These are phyloP conservation scores for Hyles lineata DNA, from an alignment of 2,888 invertebrate genomes.

Conservation along the genomic window DNA sequence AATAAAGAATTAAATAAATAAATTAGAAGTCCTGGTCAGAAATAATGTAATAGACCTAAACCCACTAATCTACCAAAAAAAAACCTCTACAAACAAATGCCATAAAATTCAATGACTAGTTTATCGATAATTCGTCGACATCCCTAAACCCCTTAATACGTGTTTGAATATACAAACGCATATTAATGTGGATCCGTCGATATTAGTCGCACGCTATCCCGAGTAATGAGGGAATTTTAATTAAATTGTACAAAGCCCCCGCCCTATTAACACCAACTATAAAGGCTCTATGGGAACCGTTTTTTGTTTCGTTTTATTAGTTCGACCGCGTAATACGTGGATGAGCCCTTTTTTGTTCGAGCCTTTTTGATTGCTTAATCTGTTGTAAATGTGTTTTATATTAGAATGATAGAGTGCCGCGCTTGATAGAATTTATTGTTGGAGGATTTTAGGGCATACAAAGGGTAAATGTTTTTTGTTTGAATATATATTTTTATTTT, in stretches of 20 bases:
- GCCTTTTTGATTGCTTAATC: conserved; percentile 23
- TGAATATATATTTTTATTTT: no score
- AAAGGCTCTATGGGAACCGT: conserved; percentile 20
- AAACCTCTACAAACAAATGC: background rate
- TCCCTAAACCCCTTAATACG: background rate
- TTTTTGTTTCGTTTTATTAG: conserved; percentile 25
- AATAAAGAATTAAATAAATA: no score
- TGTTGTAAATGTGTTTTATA: conserved; percentile 15
- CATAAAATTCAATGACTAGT: background rate
- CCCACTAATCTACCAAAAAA: background rate
- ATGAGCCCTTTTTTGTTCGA: conserved; percentile 21
- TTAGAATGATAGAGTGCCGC: background rate
- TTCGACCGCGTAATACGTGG: conserved; percentile 18
- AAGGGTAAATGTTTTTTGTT: background rate
- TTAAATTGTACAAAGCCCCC: conserved; percentile 28
- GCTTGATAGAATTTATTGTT: background rate
- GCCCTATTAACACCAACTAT: conserved; percentile 13
- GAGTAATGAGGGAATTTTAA: conserved; percentile 29
- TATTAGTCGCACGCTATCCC: conserved; percentile 26
- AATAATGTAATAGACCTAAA: no score
- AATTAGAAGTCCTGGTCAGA: no score
- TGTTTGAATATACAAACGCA: conserved; percentile 17
- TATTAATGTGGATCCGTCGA: conserved; percentile 12
- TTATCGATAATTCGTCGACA: background rate
- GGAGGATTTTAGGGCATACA: background rate